These are phyloP conservation scores for Nemoura dubitans DNA, from an alignment of 2,888 invertebrate genomes.

Conservation along the genomic window DNA sequence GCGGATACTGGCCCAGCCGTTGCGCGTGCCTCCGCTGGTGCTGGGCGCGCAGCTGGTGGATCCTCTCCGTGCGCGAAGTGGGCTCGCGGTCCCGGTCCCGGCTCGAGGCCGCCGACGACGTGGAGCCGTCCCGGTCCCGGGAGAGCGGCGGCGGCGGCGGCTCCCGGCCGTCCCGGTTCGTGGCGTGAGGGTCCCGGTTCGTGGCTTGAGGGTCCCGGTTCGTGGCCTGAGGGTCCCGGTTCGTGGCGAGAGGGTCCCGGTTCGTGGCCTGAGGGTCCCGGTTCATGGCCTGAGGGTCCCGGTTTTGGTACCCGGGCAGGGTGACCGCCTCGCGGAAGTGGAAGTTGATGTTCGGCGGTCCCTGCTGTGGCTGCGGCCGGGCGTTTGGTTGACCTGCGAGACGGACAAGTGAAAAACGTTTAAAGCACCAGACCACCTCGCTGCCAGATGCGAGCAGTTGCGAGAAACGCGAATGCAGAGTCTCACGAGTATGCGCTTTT, in stretches of 20 bases:
- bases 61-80: constrained; percentile 58
- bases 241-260: neutral
- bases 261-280: neutral
- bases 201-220: neutral
- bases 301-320: neutral
- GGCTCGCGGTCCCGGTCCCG: constrained; percentile 10
- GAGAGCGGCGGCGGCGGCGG: neutral
- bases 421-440: too few relatives aligned
- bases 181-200: neutral
- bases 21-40: constrained; percentile 68
- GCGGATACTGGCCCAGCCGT: constrained; percentile 67
- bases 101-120: neutral
- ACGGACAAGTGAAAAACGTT: too few relatives aligned
- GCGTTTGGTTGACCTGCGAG: neutral
- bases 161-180: neutral
- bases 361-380: neutral
- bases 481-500: too few relatives aligned
- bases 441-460: too few relatives aligned
- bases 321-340: neutral
- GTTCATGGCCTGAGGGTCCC: neutral
- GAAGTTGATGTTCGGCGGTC: neutral
- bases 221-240: neutral
- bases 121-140: constrained; percentile 27
- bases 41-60: constrained; percentile 63
- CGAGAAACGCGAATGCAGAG: too few relatives aligned